Percentiles rank a stretch among this genome's conserved stretches.
Conservation (phyloP, 1,140 invertebrate genomes). For the Myzus persicae region DNA sequence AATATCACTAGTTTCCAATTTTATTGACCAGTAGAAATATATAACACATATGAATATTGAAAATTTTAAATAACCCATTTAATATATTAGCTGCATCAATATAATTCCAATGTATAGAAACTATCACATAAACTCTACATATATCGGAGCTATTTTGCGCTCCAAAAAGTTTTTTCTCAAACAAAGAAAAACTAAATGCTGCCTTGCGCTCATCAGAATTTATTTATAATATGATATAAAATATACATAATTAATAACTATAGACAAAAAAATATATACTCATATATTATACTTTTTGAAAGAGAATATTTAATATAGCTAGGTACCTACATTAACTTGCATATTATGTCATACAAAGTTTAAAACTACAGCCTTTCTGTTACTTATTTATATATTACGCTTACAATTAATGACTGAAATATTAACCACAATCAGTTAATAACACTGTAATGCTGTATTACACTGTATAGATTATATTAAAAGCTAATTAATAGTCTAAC, state of each 20-base stretch:
- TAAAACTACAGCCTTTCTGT: not conserved
- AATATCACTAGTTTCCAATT: not conserved
- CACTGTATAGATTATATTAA: not conserved
- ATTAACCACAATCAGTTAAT: not conserved
- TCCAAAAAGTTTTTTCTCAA: not conserved
- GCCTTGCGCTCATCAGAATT: too few species aligned
- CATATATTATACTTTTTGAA: too few species aligned
- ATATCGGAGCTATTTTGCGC: not conserved
- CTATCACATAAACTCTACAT: not conserved
- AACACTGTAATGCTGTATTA: not conserved
- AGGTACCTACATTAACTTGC: too few species aligned
- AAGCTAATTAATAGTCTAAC: not conserved
- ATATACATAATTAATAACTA: too few species aligned
- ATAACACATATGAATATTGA: not conserved
- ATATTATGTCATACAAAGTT: too few species aligned
- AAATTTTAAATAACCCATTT: not conserved
- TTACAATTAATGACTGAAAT: not conserved
- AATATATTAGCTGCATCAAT: not conserved
- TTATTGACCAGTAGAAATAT: not conserved
- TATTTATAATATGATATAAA: too few species aligned
- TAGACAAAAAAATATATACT: too few species aligned
- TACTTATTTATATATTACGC: not conserved
- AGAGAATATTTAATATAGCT: too few species aligned
- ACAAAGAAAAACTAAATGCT: not conserved
- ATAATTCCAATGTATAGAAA: not conserved